These are phyloP conservation scores for Papilio aristodemus DNA, from an alignment of 1,140 invertebrate species.

Conservation along the genomic window DNA sequence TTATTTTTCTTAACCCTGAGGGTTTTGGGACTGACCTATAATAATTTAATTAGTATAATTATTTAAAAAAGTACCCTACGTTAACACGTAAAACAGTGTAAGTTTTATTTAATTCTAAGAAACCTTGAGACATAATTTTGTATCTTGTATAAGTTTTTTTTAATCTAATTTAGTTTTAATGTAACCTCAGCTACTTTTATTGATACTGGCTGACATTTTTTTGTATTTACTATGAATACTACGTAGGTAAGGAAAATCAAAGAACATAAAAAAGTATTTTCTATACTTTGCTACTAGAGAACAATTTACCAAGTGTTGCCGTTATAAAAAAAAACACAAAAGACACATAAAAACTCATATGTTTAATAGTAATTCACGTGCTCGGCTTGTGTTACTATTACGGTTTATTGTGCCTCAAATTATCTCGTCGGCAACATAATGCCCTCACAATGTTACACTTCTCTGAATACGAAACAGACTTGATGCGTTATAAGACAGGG, in stretches of 20 bases:
- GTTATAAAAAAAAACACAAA: background rate
- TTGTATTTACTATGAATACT: background rate
- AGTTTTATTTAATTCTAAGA: background rate
- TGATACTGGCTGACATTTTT: background rate
- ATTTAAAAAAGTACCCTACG: constrained; percentile 11
- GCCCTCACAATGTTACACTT: constrained; percentile 26
- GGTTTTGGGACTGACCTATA: constrained; percentile 13
- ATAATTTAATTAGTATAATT: constrained; percentile 13
- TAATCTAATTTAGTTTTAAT: constrained; percentile 14
- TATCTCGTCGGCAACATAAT: constrained; percentile 1
- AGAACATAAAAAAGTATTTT: no score
- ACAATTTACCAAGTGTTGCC: background rate
- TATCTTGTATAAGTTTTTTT: background rate
- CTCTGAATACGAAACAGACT: constrained; percentile 23
- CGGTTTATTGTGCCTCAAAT: constrained; percentile 15
- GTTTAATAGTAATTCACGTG: constrained; percentile 25
- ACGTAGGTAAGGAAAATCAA: no score
- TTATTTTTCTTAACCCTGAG: background rate
- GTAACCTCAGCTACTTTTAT: background rate
- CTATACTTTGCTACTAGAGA: background rate
- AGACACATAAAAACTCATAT: constrained; percentile 2
- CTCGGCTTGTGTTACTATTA: constrained; percentile 10
- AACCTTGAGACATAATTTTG: background rate
- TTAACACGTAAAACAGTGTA: background rate
- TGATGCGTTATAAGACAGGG: constrained; percentile 14